These are phyloP conservation scores for Adelphocoris suturalis DNA, from an alignment of 2,888 invertebrate genomes.

Conservation along the genomic window DNA sequence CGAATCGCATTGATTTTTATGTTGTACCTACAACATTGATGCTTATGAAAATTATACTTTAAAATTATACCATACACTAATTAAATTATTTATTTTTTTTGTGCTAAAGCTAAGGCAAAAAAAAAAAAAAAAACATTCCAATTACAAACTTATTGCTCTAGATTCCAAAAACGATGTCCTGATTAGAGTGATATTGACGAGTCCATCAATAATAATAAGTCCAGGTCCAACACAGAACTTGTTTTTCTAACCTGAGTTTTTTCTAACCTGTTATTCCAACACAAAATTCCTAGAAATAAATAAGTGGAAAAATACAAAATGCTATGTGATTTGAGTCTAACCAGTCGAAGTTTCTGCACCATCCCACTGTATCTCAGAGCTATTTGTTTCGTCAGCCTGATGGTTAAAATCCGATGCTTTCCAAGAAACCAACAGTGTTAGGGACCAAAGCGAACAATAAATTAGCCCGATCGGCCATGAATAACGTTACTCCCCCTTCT, in stretches of 20 bases:
- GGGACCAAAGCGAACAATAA: background rate
- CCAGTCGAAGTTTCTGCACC: background rate
- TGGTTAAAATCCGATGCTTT: background rate
- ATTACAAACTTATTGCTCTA: too few relatives aligned
- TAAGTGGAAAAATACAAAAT: background rate
- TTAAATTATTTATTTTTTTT: too few relatives aligned
- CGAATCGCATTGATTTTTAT: too few relatives aligned
- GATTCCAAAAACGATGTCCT: background rate
- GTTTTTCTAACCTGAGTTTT: background rate
- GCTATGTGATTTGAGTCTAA: background rate
- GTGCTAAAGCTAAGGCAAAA: too few relatives aligned
- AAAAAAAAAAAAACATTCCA: too few relatives aligned
- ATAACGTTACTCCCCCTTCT: slow-evolving; percentile 11
- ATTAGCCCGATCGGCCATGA: slow-evolving; percentile 2
- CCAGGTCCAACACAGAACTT: background rate
- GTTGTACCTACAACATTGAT: too few relatives aligned
- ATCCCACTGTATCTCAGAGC: background rate
- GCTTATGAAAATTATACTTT: too few relatives aligned
- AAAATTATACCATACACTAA: too few relatives aligned
- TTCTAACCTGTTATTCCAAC: too few relatives aligned
- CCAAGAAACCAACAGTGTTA: slow-evolving; percentile 15
- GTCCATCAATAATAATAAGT: background rate
- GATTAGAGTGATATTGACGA: too few relatives aligned
- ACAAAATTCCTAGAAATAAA: background rate
- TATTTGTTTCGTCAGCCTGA: background rate